Percentiles rank a stretch among this genome's conserved stretches.
These are phyloP conservation scores for Eupithecia vulgata DNA, from an alignment of 2,888 invertebrate species.

Conservation along the genomic window DNA sequence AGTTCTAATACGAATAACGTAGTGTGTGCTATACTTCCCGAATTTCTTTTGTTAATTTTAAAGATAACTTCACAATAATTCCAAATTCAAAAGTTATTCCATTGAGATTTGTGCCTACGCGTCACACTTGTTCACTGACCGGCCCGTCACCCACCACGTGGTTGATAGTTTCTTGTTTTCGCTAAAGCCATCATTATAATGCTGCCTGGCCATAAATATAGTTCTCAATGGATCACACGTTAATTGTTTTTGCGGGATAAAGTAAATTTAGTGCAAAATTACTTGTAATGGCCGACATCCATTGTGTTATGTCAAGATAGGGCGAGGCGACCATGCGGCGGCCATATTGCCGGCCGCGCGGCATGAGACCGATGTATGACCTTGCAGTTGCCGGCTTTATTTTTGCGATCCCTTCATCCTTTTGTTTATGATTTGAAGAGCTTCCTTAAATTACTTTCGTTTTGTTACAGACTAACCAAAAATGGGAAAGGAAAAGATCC, in stretches of 20 bases:
- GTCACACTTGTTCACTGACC: conserved; percentile 73
- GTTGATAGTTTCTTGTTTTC: conserved; percentile 64
- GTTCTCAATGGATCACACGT: background rate
- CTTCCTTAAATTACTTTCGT: conserved; percentile 49
- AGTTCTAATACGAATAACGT: conserved; percentile 26
- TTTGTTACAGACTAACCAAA: conserved; percentile 84
- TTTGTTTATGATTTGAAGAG: conserved; percentile 47
- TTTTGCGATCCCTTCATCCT: conserved; percentile 48
- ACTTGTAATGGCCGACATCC: conserved; percentile 75
- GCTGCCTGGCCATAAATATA: conserved; percentile 23
- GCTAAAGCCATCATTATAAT: conserved; percentile 34
- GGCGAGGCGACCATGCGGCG: conserved; percentile 84
- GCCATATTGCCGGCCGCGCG: conserved; percentile 82
- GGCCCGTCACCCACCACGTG: conserved; percentile 83
- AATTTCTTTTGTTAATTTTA: conserved; percentile 35
- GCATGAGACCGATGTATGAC: conserved; percentile 73
- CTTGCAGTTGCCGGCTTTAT: conserved; percentile 70
- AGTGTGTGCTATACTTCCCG: conserved; percentile 39
- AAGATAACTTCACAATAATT: conserved; percentile 37
- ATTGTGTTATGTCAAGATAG: conserved; percentile 83
- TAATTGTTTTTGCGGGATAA: conserved; percentile 25
- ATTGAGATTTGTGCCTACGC: conserved; percentile 73
- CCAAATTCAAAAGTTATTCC: conserved; percentile 53
- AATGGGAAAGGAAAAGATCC: conserved; percentile 99
- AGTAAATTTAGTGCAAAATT: conserved; percentile 43